These are phyloP conservation scores for Platysternon megacephalum DNA, from an alignment of 2,113 vertebrate species.

Conservation along the genomic window DNA sequence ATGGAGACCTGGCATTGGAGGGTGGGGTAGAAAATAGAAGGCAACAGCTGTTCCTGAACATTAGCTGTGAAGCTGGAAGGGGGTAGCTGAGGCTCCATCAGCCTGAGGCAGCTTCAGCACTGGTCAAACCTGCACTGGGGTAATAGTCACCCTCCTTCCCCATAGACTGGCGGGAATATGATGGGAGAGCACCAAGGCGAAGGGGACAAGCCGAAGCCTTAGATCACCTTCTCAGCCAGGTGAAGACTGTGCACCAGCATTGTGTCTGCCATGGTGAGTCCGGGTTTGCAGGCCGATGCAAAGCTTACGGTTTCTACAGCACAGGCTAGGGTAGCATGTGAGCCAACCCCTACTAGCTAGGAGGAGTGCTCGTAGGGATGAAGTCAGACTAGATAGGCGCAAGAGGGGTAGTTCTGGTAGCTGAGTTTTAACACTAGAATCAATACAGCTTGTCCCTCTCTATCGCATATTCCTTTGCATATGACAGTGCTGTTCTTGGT, in stretches of 20 bases:
- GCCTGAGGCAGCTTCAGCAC: neutral
- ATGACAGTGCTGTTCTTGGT: neutral
- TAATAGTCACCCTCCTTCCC: neutral
- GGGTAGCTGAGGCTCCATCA: neutral
- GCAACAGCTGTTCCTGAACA: neutral
- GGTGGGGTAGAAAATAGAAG: neutral
- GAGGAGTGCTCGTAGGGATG: neutral
- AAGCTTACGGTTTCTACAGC: neutral
- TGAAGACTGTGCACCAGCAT: slow-evolving; percentile 88
- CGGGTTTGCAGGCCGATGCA: neutral
- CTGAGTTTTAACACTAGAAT: neutral
- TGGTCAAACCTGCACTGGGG: fast-evolving
- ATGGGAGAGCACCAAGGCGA: slow-evolving; percentile 80
- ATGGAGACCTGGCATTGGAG: neutral
- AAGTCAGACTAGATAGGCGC: neutral
- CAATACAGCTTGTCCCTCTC: neutral
- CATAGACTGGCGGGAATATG: slow-evolving; percentile 89
- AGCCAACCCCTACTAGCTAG: neutral
- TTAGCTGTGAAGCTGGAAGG: neutral
- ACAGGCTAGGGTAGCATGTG: neutral
- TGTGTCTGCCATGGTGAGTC: slow-evolving; percentile 88
- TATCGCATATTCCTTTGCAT: neutral
- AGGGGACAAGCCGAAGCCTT: slow-evolving; percentile 86
- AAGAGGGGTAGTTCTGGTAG: neutral
- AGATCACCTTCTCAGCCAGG: slow-evolving; percentile 87